Evolutionary conservation across 2,888 invertebrate genomes (phyloP).

Genomic region (Ischnura elegans): DNA sequence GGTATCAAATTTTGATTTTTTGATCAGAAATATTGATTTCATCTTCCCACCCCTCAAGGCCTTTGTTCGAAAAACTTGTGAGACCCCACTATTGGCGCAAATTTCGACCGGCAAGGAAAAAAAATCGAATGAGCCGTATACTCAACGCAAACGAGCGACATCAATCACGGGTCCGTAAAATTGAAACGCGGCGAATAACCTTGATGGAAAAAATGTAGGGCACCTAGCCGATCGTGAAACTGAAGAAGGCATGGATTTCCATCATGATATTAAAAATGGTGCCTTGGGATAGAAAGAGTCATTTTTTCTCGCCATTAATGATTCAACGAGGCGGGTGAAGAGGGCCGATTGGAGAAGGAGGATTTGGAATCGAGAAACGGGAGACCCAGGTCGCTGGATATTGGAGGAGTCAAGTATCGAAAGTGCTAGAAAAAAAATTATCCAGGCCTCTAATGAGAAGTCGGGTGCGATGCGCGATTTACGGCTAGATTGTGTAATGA

Average conservation of each 20-base stretch:
- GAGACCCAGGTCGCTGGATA: background rate
- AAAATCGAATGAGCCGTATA: background rate
- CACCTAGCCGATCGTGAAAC: background rate
- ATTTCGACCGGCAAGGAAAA: background rate
- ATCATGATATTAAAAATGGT: background rate
- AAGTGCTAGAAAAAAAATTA: background rate
- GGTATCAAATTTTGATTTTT: no score
- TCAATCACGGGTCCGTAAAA: background rate
- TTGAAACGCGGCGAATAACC: background rate
- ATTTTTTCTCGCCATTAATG: background rate
- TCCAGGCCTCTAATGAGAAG: background rate
- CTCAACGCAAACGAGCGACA: constrained; percentile 12
- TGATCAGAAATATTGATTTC: no score
- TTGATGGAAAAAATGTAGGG: background rate
- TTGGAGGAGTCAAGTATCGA: background rate
- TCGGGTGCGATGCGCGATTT: background rate
- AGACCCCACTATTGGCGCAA: background rate
- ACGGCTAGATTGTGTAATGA: background rate
- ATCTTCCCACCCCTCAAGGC: no score
- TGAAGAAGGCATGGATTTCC: background rate
- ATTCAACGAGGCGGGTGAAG: background rate
- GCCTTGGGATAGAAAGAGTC: background rate
- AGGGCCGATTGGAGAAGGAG: background rate
- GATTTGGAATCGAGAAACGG: background rate
- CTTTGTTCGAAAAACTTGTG: background rate